Evolutionary conservation across 1,140 invertebrate species (phyloP).

Genomic region (Drosophila setifemur): DNA sequence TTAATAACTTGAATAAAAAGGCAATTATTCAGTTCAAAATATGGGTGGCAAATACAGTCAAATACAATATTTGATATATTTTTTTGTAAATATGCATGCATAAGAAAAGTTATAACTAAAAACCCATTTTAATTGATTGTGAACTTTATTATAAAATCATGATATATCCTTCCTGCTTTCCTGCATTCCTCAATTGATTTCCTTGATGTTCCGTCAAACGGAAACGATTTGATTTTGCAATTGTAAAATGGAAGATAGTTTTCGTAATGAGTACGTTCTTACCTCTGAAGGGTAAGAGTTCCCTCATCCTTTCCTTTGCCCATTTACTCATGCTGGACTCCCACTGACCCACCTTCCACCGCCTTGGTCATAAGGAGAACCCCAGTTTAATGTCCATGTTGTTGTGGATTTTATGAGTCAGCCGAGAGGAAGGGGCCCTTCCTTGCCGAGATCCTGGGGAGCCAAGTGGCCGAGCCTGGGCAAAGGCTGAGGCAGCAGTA

Average conservation of each 20-base stretch:
- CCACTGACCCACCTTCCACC: not conserved
- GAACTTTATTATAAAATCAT: not conserved
- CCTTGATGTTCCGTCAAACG: not conserved
- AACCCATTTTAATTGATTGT: too few species aligned
- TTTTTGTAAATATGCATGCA: too few species aligned
- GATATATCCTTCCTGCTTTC: not conserved
- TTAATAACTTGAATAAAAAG: too few species aligned
- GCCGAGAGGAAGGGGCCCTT: conserved; percentile 14
- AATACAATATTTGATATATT: too few species aligned
- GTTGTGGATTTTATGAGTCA: conserved; percentile 76
- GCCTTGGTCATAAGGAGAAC: conserved; percentile 3
- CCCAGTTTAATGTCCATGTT: conserved; percentile 59
- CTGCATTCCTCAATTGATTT: not conserved
- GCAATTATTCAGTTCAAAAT: too few species aligned
- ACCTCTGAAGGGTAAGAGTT: too few species aligned
- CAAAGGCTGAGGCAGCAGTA: conserved; percentile 64
- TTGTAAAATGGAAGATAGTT: conserved; percentile 12
- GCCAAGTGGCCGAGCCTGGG: conserved; percentile 11
- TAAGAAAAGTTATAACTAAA: too few species aligned
- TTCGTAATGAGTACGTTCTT: not conserved
- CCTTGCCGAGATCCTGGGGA: too few species aligned
- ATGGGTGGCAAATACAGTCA: too few species aligned
- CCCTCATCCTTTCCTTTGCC: not conserved
- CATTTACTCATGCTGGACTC: too few species aligned
- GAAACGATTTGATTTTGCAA: conserved; percentile 5